Percentiles rank a stretch among this genome's conserved stretches.
Conservation (phyloP, 2,113 vertebrate genomes). For the Cyanoramphus novaezelandiae region DNA sequence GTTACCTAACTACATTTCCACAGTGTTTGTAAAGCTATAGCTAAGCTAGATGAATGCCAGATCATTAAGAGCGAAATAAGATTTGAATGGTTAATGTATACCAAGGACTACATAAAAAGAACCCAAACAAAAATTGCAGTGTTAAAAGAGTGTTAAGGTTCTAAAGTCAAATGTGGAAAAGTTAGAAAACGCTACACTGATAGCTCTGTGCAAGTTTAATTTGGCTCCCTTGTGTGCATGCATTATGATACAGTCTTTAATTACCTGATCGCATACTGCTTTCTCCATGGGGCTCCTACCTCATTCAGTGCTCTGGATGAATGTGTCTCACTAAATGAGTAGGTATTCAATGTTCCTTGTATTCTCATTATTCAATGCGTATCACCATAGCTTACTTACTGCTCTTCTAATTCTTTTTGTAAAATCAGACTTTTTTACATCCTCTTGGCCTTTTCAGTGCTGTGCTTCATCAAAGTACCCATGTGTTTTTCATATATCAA, state of each 20-base stretch:
- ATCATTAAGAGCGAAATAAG: background rate
- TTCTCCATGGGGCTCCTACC: constrained; percentile 26
- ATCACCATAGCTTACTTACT: constrained; percentile 58
- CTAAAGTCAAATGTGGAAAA: background rate
- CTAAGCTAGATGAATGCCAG: background rate
- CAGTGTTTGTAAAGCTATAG: background rate
- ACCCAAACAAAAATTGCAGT: background rate
- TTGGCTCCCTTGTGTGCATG: constrained; percentile 42
- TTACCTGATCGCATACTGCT: constrained; percentile 40
- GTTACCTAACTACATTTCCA: background rate
- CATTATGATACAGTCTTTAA: constrained; percentile 53
- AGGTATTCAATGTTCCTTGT: constrained; percentile 32
- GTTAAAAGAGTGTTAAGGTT: background rate
- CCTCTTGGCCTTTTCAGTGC: background rate
- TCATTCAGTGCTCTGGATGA: constrained; percentile 14
- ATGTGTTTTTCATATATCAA: background rate
- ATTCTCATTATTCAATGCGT: background rate
- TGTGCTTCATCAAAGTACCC: background rate
- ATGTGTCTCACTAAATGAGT: constrained; percentile 27
- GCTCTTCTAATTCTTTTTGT: constrained; percentile 46
- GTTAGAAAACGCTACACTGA: background rate
- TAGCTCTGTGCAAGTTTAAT: constrained; percentile 40
- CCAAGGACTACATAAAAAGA: background rate
- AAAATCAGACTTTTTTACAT: constrained; percentile 35
- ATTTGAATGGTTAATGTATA: background rate